These are phyloP conservation scores for Archips crataeganus DNA, from an alignment of 2,888 invertebrate genomes.

Conservation along the genomic window DNA sequence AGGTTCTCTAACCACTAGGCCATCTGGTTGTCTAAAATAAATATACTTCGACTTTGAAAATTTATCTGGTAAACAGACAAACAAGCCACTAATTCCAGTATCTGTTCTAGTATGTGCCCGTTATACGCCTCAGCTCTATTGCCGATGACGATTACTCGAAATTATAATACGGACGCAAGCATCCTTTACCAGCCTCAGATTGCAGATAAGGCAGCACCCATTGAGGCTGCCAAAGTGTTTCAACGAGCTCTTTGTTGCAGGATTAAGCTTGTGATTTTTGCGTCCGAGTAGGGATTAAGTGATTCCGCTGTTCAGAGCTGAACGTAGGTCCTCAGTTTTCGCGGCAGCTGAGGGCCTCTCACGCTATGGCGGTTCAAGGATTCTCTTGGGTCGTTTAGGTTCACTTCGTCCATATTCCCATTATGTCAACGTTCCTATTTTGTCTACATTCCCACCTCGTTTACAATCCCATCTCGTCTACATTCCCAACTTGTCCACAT, in stretches of 20 bases:
- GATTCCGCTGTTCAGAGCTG: constrained; percentile 44
- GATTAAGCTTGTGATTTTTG: constrained; percentile 62
- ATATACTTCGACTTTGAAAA: too few species aligned
- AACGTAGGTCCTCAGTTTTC: constrained; percentile 3
- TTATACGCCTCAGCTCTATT: constrained; percentile 23
- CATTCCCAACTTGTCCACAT: too few species aligned
- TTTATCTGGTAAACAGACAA: too few species aligned
- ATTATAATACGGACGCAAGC: constrained; percentile 39
- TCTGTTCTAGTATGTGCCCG: too few species aligned
- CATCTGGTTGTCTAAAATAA: too few species aligned
- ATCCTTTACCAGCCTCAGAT: constrained; percentile 41
- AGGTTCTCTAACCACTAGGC: too few species aligned
- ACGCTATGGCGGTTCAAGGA: neutral
- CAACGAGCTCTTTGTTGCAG: constrained; percentile 40
- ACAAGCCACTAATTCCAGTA: too few species aligned
- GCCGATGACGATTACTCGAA: constrained; percentile 35
- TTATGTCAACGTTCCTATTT: too few species aligned
- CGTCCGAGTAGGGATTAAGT: constrained; percentile 57
- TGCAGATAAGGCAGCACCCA: constrained; percentile 41
- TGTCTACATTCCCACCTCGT: too few species aligned
- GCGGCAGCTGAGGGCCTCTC: neutral
- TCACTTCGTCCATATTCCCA: too few species aligned
- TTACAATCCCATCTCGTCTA: too few species aligned
- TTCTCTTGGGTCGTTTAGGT: neutral
- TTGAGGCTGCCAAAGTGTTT: constrained; percentile 42